Evolutionary conservation across 1,140 invertebrate species (phyloP), one percentile per base, ranked within the genome.

Genomic region (Macrobrachium nipponense): DNA sequence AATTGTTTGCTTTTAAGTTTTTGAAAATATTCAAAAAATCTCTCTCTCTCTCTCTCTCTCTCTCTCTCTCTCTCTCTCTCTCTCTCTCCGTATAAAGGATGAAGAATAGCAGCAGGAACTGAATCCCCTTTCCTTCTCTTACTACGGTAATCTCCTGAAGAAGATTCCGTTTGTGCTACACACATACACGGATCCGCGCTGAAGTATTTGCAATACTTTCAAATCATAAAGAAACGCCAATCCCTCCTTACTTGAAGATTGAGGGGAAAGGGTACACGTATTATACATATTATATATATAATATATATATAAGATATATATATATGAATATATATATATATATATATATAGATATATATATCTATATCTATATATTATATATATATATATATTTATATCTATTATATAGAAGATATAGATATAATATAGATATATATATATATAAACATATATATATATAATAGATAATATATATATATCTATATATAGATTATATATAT

Each of bases 221-320:
- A 36, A 36, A 36, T 36, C 27, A 36, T 1, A 36, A 36, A 36
- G 27, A 36, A 36, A 36, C 27, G 27, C 27, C 27, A 4, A 68
- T 14, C 15, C 18, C 1, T 68, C 5, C n/a, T 17, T 62, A 62
- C n/a, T 17, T 62, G n/a, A 17, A 62, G 15, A 62, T 62, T 17
- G 27, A 36, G 27, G 27, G 27, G 27, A 36, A 36, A 36, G 27
- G 27, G 27, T 36, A 36, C 4, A 2, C 27, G 27, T 36, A 36
- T 36, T 36, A 36, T 36, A 36, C 4, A 36, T 62, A 62, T 62
- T 62, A 62, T 62, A 62, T 62, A 62, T 62, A 62, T 62, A 62
- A 62, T 62, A 62, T 62, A 62, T 62, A n/a, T 62, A 62, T 62
- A n/a, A n/a, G n/a, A 62, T 62, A 62, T 62, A 62, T 62, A n/a